These are phyloP conservation scores for Dilophus febrilis DNA, from an alignment of 2,888 invertebrate species.

Conservation along the genomic window DNA sequence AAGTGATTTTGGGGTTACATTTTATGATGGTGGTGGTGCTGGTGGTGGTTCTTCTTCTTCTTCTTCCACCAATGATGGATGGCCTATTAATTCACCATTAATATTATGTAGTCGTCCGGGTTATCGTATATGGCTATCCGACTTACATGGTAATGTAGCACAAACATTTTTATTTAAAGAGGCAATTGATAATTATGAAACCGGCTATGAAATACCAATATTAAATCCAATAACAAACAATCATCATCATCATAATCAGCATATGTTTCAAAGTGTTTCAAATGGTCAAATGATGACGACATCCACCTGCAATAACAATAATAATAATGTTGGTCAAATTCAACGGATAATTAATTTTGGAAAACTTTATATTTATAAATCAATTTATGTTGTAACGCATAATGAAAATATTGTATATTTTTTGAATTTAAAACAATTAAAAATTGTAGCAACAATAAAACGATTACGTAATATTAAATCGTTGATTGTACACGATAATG, in stretches of 20 bases:
- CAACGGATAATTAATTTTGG: no score
- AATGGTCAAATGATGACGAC: constrained; percentile 16
- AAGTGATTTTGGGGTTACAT: constrained; percentile 46
- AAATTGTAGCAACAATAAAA: constrained; percentile 46
- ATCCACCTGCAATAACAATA: neutral
- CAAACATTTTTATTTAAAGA: constrained; percentile 74
- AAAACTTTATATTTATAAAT: constrained; percentile 23
- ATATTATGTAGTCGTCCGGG: constrained; percentile 66
- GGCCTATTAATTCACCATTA: constrained; percentile 19
- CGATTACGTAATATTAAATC: constrained; percentile 31
- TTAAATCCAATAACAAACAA: constrained; percentile 55
- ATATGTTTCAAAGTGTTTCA: no score
- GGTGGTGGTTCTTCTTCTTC: constrained; percentile 18
- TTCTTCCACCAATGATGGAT: constrained; percentile 30
- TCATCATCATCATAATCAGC: no score
- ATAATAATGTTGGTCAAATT: no score
- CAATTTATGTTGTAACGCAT: constrained; percentile 57
- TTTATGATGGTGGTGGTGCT: constrained; percentile 20
- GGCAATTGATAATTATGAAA: constrained; percentile 31
- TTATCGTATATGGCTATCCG: constrained; percentile 67
- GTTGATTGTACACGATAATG: constrained; percentile 28
- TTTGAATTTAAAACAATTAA: constrained; percentile 51
- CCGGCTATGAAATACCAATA: constrained; percentile 46
- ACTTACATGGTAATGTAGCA: constrained; percentile 55
- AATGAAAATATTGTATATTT: constrained; percentile 53